Evolutionary conservation across 2,113 vertebrate species (phyloP), one percentile per base, ranked within the genome.

Genomic region (Bos taurus): DNA sequence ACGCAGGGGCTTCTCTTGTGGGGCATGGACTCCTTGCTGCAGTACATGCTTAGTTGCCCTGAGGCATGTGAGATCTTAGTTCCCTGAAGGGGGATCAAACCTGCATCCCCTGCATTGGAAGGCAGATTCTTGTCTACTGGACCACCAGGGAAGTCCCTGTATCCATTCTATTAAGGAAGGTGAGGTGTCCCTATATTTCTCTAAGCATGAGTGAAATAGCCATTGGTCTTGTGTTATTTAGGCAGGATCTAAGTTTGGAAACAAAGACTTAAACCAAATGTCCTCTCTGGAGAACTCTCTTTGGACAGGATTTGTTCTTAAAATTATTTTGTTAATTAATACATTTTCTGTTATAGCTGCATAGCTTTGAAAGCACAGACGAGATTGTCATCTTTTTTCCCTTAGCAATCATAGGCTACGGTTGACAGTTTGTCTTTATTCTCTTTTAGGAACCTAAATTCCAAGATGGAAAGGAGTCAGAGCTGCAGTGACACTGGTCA

Each of bases 401-500:
- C 67, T 94, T 82, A 71, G 40, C 52, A 77, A 46, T 21, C 23
- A 30, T 48, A n/a, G 50, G n/a, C 80, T 96, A 48, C 40, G 81
- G 91, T 60, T 95, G 50, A 90, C 28, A 48, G 3, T 59, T 46
- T 57, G 15, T 77, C 28, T 94, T 89, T 95, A 82, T 94, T 98
- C 93, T 95, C 60, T 97, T 98, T 97, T 60, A 99, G 99, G 98
- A 98, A 98, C 97, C 98, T 99, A 50, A 99, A 98, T 33, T 90
- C 97, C 92, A 98, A 98, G 90, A 97, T 99, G 95, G 99, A 99
- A 82, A 98, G 99, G 98, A 99, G 99, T 96, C 99, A 99, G 92
- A 99, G 99, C 98, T 99, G 99, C 98, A 99, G 98, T 0, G 99
- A 99, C 89, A 98, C 99, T 9, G 94, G 99, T 91, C 98, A 98